Base-by-base conservation (phyloP, 2,797 vertebrate genomes). In the Pangasius larnaudii region DNA sequence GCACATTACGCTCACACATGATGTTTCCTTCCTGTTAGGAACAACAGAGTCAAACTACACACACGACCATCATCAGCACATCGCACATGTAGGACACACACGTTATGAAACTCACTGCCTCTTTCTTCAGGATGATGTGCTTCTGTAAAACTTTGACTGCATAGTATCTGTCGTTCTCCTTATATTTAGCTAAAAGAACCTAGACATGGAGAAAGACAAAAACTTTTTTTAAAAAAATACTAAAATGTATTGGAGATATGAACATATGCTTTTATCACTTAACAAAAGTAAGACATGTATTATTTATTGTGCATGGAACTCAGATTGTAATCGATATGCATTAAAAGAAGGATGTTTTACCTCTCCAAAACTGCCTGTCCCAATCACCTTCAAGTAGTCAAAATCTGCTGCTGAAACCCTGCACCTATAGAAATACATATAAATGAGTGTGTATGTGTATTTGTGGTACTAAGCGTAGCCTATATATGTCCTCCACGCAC, bases 341-440 rank as follows among this genome's bases (percentile, higher is more conserved):
- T 33, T 14, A 46, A 27, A 51, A 18, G 27, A 56, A 72, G 2
- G 1, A 49, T n/a, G 9, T 1, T 58, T 61, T 91, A 97, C 96
- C 95, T 96, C 95, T 90, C 96, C 96, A 93, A 97, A 97, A 89
- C 95, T 97, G 90, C 96, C 96, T 77, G 93, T 95, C 72, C 96
- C 96, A 1, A 97, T 96, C 80, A 96, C 92, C 91, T 95, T 96
- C 89, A 97, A 93, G 91, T 96, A 96, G 88, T 96, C 92, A 88
- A 97, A 96, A 91, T 97, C 96, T 85, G 95, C 94, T 0, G 95
- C 95, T 75, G 95, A 96, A 88, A 94, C 92, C 90, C 96, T 97
- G 88, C 24, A 90, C 8, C 69, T 24, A 87, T 0, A 71, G 24
- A n/a, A 78, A 72, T 24, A 59, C 71, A 84, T 53, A 33, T 82